Percentiles rank a stretch among this genome's conserved stretches.
Evolutionary conservation across 2,888 invertebrate genomes (phyloP).

Genomic region (Pollenia amentaria): DNA sequence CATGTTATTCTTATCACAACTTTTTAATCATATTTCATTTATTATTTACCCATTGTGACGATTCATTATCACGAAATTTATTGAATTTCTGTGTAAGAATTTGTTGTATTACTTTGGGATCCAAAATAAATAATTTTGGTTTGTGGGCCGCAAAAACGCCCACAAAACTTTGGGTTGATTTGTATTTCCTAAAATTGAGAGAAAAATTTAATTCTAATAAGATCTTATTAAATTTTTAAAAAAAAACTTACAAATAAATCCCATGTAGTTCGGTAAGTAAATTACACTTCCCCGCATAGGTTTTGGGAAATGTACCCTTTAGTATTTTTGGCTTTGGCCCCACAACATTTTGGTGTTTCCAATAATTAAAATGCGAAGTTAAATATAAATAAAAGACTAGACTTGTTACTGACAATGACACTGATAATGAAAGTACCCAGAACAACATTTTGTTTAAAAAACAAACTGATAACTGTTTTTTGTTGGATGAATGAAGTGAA

Average conservation of each 20-base stretch:
- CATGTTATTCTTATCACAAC: not conserved
- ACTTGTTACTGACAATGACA: constrained; percentile 5
- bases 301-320: constrained; percentile 80
- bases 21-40: not conserved
- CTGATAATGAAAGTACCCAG: constrained; percentile 23
- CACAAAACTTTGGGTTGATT: constrained; percentile 77
- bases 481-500: not conserved
- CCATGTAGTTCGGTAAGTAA: constrained; percentile 81
- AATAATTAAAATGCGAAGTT: constrained; percentile 75
- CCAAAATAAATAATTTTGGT: constrained; percentile 82
- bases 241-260: constrained; percentile 81
- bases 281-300: constrained; percentile 76
- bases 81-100: constrained; percentile 75
- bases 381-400: constrained; percentile 56
- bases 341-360: constrained; percentile 80
- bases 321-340: constrained; percentile 80
- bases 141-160: constrained; percentile 81
- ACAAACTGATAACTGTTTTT: constrained; percentile 35
- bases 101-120: constrained; percentile 79
- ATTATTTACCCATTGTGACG: constrained; percentile 76
- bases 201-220: constrained; percentile 4
- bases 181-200: constrained; percentile 75
- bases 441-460: constrained; percentile 29
- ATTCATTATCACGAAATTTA: constrained; percentile 77
- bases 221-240: not conserved